Base-by-base conservation (phyloP, 2,797 vertebrate species). In the Phoebastria nigripes region DNA sequence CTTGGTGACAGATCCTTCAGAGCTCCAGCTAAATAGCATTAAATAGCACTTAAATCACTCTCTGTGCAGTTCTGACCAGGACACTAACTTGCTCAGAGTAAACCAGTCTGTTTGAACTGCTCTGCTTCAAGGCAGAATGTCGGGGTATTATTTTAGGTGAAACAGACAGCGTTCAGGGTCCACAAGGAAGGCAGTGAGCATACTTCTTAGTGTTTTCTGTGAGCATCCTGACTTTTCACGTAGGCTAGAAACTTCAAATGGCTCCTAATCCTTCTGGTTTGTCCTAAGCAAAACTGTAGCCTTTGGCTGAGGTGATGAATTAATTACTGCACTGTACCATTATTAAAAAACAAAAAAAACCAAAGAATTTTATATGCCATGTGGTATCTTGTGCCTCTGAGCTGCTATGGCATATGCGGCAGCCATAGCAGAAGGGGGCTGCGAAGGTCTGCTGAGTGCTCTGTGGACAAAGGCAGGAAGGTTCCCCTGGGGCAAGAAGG, bases 341-440 rank as follows among this genome's bases (percentile, higher is more conserved):
- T 73, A 58, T 69, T 25, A 28, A 62, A 82, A 55, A 3, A 17
- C 11, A 8, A 17, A 52, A 17, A 28, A 41, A 2, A 11, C 19
- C 31, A 1, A 49, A 15, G 9, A 44, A 10, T 17, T 78, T 49
- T 26, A 33, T 66, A 42, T 8, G 22, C 18, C 17, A 24, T 15
- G 15, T 22, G 6, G 14, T 56, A 44, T 17, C 37, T 61, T 28
- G 11, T 44, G 24, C 33, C 31, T 74, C 31, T 2, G 2, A 63
- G 54, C 28, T 76, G 24, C 49, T 47, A 8, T 0, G 0, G 22
- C 2, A 1, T 25, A 42, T 11, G 5, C 33, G 24, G 20, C 35
- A 52, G 7, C 31, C 15, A 9, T 0, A 39, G 41, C 28, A 62
- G 25, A 59, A 56, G 18, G 22, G 5, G 35, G 9, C 17, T 85